A percentile compares a stretch with the other conserved stretches of the same genome.
Evolutionary conservation across 2,113 vertebrate genomes (phyloP).

Genomic region (Delphinus delphis): DNA sequence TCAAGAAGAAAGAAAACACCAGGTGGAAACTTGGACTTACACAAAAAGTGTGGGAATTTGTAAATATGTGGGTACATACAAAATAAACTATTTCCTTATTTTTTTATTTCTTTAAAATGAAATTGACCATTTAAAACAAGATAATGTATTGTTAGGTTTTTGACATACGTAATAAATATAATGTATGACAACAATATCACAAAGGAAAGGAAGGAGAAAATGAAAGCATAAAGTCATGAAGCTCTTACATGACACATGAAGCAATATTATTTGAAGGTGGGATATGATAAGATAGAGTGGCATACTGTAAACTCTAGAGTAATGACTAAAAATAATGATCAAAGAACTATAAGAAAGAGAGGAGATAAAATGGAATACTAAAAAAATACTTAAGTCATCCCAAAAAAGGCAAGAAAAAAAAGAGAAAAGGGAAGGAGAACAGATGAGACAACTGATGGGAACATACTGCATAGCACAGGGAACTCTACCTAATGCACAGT

Average conservation of each 20-base stretch:
- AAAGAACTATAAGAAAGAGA: too few species aligned
- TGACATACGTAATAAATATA: background rate
- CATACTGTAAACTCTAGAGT: background rate
- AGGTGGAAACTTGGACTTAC: background rate
- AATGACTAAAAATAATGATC: background rate
- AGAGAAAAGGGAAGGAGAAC: background rate
- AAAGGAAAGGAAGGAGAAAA: background rate
- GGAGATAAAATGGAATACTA: too few species aligned
- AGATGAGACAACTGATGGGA: background rate
- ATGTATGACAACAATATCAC: background rate
- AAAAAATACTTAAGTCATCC: background rate
- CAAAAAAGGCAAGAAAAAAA: background rate
- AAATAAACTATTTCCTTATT: background rate
- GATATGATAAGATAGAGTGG: background rate
- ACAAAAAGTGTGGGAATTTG: background rate
- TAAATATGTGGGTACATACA: background rate
- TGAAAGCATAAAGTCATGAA: background rate
- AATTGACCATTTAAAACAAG: background rate
- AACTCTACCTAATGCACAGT: too few species aligned
- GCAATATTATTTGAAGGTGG: background rate
- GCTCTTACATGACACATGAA: background rate
- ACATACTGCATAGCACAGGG: too few species aligned
- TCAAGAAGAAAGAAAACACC: background rate
- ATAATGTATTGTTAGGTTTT: background rate
- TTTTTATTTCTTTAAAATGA: slow-evolving; percentile 23